Percentiles rank a stretch among this genome's conserved stretches.
phyloP scores from a whole-genome alignment of 2,797 vertebrate genomes.

The Staurois parvus region DNA sequence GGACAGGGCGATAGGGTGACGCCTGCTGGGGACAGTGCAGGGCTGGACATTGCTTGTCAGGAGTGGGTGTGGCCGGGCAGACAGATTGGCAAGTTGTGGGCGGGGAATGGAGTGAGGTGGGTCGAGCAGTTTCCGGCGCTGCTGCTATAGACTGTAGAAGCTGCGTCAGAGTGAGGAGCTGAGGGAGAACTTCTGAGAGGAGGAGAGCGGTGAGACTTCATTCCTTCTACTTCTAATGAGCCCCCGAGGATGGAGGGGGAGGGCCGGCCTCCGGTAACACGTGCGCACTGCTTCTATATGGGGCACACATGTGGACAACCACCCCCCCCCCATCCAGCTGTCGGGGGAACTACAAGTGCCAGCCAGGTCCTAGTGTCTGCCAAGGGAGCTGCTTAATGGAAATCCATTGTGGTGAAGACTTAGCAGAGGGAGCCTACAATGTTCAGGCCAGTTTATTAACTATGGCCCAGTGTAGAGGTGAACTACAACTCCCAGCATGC shows the following conservation, averaged over 20 bases:
- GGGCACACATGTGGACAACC: not conserved
- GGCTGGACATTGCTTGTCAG: not conserved
- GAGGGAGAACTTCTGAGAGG: conserved; percentile 14
- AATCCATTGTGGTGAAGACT: too few species aligned
- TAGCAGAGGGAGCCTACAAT: too few species aligned
- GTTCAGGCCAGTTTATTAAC: not conserved
- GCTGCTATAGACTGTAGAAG: conserved; percentile 12
- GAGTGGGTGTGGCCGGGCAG: not conserved
- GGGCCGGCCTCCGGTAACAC: not conserved
- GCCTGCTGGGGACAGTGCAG: not conserved
- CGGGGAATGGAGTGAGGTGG: conserved; percentile 26
- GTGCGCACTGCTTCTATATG: not conserved
- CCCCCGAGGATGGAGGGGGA: too few species aligned
- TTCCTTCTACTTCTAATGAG: not conserved
- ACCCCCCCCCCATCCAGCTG: too few species aligned
- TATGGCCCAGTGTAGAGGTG: not conserved
- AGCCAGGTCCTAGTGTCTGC: too few species aligned
- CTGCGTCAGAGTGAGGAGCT: conserved; percentile 48
- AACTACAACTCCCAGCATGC: conserved; percentile 2
- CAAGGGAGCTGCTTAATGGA: too few species aligned
- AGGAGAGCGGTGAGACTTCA: conserved; percentile 29
- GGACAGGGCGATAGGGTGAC: not conserved
- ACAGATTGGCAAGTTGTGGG: conserved; percentile 18
- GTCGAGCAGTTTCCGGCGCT: conserved; percentile 39
- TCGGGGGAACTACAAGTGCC: too few species aligned